These are phyloP conservation scores for Sinhomidia bicolor DNA, from an alignment of 2,888 invertebrate species.

Conservation along the genomic window DNA sequence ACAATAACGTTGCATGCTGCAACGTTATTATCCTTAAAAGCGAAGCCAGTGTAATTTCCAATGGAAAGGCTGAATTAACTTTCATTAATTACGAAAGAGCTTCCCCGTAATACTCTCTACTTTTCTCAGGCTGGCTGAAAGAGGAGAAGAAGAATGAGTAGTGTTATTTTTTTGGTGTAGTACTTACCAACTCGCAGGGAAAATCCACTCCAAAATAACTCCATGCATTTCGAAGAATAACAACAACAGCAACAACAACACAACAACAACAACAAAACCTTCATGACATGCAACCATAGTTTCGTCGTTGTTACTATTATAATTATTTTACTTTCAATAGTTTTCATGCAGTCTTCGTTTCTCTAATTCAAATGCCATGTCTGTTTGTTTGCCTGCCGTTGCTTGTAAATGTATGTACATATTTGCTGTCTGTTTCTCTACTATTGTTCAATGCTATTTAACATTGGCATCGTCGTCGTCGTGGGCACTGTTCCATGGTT, in stretches of 20 bases:
- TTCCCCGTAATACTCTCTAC: background rate
- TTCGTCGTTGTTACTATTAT: background rate
- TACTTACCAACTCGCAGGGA: background rate
- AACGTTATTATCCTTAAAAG: slow-evolving; percentile 45
- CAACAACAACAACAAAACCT: slow-evolving; percentile 32
- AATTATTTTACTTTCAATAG: background rate
- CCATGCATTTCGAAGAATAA: background rate
- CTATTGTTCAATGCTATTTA: background rate
- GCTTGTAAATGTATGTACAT: background rate
- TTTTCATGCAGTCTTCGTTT: background rate
- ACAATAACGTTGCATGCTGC: slow-evolving; percentile 50
- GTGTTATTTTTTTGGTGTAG: no score
- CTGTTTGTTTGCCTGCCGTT: slow-evolving; percentile 22
- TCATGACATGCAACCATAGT: slow-evolving; percentile 45
- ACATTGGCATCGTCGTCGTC: background rate
- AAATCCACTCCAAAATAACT: slow-evolving; percentile 11
- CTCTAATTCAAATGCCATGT: slow-evolving; percentile 15
- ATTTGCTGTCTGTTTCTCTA: background rate
- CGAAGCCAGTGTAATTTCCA: slow-evolving; percentile 30
- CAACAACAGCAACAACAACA: background rate
- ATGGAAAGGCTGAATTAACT: slow-evolving; percentile 61
- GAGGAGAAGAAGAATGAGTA: slow-evolving; percentile 4
- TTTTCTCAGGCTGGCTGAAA: slow-evolving; percentile 27
- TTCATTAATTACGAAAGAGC: slow-evolving; percentile 68
- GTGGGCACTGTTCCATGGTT: slow-evolving; percentile 11